These are phyloP conservation scores for Etheostoma cragini DNA, from an alignment of 2,113 vertebrate genomes.

Conservation along the genomic window DNA sequence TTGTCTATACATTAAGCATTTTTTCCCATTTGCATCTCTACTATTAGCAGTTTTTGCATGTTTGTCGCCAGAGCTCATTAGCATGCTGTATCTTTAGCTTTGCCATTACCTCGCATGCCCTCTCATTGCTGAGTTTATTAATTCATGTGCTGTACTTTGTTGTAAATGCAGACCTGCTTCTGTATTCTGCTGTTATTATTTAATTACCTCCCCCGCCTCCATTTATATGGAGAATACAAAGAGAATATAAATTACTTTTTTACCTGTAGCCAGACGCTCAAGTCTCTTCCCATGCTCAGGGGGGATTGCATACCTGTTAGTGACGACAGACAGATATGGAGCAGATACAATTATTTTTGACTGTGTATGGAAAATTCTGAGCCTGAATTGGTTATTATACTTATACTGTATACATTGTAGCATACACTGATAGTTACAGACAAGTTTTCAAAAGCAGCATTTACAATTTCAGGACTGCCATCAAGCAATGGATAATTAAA, in stretches of 20 bases:
- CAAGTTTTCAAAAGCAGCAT: background rate
- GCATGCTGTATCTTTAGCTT: slow-evolving; percentile 22
- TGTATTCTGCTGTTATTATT: slow-evolving; percentile 15
- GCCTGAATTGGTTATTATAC: slow-evolving; percentile 21
- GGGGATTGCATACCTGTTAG: slow-evolving; percentile 93
- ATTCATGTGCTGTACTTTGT: slow-evolving; percentile 43
- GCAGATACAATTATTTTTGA: slow-evolving; percentile 33
- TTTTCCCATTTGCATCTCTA: slow-evolving; percentile 4
- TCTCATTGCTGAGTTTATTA: slow-evolving; percentile 20
- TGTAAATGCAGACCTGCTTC: slow-evolving; percentile 40
- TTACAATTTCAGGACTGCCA: slow-evolving; percentile 70
- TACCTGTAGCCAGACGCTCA: slow-evolving; percentile 96
- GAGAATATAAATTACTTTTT: slow-evolving; percentile 31
- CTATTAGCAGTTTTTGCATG: background rate
- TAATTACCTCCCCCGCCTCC: slow-evolving; percentile 11
- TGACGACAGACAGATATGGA: slow-evolving; percentile 51
- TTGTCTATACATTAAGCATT: slow-evolving; percentile 4
- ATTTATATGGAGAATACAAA: slow-evolving; percentile 15
- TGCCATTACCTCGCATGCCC: slow-evolving; percentile 17
- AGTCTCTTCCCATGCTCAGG: slow-evolving; percentile 96
- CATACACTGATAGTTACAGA: background rate
- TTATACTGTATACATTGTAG: background rate
- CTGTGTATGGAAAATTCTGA: slow-evolving; percentile 16
- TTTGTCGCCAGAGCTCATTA: slow-evolving; percentile 44
- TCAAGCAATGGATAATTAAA: slow-evolving; percentile 68